These are phyloP conservation scores for Anagyrus pseudococci DNA, from an alignment of 2,888 invertebrate genomes.

Conservation along the genomic window DNA sequence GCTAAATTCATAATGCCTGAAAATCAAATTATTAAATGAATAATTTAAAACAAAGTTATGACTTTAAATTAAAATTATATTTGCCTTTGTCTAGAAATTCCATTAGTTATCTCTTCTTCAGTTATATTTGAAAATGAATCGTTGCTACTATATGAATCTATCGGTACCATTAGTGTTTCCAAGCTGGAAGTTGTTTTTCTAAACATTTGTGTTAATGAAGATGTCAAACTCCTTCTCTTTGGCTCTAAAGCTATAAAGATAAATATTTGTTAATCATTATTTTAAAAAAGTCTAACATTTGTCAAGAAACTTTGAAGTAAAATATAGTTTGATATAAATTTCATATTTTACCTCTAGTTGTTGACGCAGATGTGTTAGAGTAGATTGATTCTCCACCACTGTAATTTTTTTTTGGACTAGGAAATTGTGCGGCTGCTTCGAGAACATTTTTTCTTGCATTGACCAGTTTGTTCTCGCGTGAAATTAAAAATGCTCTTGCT, in stretches of 20 bases:
- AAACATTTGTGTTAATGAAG: slow-evolving; percentile 79
- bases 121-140: slow-evolving; percentile 40
- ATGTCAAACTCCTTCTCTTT: slow-evolving; percentile 78
- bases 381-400: slow-evolving; percentile 18
- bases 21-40: slow-evolving; percentile 1
- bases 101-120: slow-evolving; percentile 51
- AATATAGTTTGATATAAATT: slow-evolving; percentile 2
- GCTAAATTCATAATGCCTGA: slow-evolving; percentile 48
- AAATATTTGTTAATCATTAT: background rate
- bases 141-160: slow-evolving; percentile 44
- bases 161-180: slow-evolving; percentile 53
- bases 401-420: slow-evolving; percentile 37
- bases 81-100: slow-evolving; percentile 31
- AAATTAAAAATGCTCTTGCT: slow-evolving; percentile 80
- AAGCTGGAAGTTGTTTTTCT: slow-evolving; percentile 66
- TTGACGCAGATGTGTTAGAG: slow-evolving; percentile 43
- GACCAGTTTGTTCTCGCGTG: slow-evolving; percentile 78
- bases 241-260: slow-evolving; percentile 59
- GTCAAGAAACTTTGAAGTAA: background rate
- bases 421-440: slow-evolving; percentile 61
- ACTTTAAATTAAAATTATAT: slow-evolving; percentile 7
- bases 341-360: slow-evolving; percentile 55
- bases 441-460: slow-evolving; percentile 72
- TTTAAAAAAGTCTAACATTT: background rate
- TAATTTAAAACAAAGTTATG: background rate